Conservation (phyloP, 2,888 invertebrate species). For the Cataglyphis albicans region DNA sequence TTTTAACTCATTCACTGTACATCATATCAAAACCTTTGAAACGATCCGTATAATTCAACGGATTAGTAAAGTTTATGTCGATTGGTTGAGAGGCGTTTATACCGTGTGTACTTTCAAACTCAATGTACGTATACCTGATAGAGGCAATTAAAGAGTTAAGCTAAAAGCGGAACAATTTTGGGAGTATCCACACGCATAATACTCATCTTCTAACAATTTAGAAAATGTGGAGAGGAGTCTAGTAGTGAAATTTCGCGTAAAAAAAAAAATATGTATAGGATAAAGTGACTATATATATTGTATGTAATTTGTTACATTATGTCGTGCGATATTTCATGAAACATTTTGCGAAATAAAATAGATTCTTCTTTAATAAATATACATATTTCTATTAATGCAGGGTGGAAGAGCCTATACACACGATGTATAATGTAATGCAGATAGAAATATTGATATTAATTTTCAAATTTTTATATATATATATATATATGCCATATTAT, state of each 20-base stretch:
- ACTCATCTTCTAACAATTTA: conserved; percentile 43
- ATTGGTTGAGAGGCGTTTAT: conserved; percentile 32
- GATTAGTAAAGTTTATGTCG: background rate
- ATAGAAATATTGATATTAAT: background rate
- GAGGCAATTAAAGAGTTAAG: conserved; percentile 43
- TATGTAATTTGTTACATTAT: conserved; percentile 52
- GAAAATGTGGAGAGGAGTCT: conserved; percentile 40
- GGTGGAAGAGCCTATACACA: conserved; percentile 26
- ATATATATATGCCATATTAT: background rate
- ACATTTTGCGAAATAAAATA: conserved; percentile 24
- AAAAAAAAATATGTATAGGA: conserved; percentile 45
- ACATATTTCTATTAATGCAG: conserved; percentile 46
- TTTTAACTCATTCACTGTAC: background rate
- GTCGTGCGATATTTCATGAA: conserved; percentile 44
- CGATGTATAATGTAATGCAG: conserved; percentile 20
- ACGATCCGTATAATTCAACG: background rate
- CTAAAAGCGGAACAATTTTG: conserved; percentile 45
- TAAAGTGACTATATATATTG: conserved; percentile 48
- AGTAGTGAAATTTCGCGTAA: conserved; percentile 46
- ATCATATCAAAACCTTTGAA: background rate
- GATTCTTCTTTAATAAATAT: conserved; percentile 42
- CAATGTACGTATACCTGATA: conserved; percentile 55
- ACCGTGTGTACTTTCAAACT: conserved; percentile 55
- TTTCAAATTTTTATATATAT: conserved; percentile 2
- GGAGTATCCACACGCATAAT: conserved; percentile 24